These are phyloP conservation scores for Hemitrygon akajei DNA, from an alignment of 2,797 vertebrate species.

Conservation along the genomic window DNA sequence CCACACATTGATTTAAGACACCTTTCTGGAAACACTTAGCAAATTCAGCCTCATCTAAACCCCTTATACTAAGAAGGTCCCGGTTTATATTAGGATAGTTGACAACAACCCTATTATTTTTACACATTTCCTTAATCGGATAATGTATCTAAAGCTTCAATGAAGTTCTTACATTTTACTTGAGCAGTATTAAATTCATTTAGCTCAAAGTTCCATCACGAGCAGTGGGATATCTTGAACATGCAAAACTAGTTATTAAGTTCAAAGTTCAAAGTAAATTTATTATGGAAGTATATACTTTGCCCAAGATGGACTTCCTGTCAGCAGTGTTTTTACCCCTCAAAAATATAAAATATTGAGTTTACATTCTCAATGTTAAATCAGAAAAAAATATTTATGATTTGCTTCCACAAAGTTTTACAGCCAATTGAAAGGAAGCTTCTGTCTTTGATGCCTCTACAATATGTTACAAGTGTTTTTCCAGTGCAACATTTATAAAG, in stretches of 20 bases:
- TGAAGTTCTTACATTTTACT: not conserved
- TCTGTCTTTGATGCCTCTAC: not conserved
- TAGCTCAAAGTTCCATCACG: not conserved
- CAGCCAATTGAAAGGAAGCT: not conserved
- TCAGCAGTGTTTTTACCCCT: not conserved
- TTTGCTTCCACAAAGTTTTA: not conserved
- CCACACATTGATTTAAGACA: too few relatives aligned
- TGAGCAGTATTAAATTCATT: not conserved
- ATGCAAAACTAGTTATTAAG: not conserved
- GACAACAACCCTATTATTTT: too few relatives aligned
- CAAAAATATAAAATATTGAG: not conserved
- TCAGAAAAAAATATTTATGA: not conserved
- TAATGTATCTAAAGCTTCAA: not conserved
- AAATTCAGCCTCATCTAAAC: too few relatives aligned
- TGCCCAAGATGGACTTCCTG: not conserved
- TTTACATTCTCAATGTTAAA: not conserved
- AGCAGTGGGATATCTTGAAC: too few relatives aligned
- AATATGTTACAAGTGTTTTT: not conserved
- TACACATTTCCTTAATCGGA: too few relatives aligned
- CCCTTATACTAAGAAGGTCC: too few relatives aligned
- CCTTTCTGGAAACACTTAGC: too few relatives aligned
- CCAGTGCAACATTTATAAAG: not conserved
- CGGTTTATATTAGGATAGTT: too few relatives aligned
- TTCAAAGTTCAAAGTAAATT: too few relatives aligned
- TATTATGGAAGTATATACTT: too few relatives aligned